Conservation (phyloP, 2,113 vertebrate genomes). For the Spermophilus dauricus region DNA sequence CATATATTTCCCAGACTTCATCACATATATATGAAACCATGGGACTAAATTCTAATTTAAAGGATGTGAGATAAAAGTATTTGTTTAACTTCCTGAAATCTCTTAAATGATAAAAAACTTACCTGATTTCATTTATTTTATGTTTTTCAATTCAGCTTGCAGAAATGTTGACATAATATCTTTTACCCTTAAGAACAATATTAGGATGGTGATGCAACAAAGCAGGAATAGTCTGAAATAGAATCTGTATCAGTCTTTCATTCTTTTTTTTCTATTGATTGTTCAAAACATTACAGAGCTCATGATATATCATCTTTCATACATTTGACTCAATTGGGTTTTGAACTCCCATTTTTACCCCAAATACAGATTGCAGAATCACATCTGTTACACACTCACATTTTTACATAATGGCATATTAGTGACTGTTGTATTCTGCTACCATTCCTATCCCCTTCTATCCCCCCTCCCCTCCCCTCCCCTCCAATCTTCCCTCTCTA, state of each 20-base stretch:
- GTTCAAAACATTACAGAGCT: too few species aligned
- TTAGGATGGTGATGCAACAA: background rate
- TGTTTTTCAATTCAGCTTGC: background rate
- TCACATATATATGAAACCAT: background rate
- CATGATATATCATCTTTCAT: too few species aligned
- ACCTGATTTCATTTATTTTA: background rate
- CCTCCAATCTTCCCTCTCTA: too few species aligned
- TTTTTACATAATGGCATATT: too few species aligned
- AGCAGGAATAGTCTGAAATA: background rate
- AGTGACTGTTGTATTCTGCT: too few species aligned
- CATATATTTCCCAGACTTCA: background rate
- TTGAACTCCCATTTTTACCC: too few species aligned
- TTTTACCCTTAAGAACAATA: background rate
- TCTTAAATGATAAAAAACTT: background rate
- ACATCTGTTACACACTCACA: too few species aligned
- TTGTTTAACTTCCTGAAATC: background rate
- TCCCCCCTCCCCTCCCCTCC: too few species aligned
- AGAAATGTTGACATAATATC: background rate
- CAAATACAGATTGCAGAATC: too few species aligned
- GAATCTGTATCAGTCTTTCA: background rate
- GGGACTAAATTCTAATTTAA: constrained; percentile 5
- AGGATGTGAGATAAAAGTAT: background rate
- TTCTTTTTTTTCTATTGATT: background rate
- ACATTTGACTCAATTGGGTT: too few species aligned
- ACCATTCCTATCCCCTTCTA: too few species aligned